phyloP scores from a whole-genome alignment of 2,888 invertebrate genomes.

The Caenorhabditis angaria region DNA sequence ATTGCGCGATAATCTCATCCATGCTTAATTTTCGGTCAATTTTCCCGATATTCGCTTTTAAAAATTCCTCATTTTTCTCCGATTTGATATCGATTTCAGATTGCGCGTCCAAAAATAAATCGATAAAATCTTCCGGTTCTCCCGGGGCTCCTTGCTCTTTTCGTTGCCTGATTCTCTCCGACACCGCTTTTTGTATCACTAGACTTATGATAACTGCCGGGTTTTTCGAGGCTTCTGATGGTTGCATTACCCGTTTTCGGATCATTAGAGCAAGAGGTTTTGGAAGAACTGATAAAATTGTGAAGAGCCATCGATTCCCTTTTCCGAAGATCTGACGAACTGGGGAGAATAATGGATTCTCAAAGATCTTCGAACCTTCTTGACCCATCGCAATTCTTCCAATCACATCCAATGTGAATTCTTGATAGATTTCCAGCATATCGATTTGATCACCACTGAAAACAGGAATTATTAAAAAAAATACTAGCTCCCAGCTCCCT shows the following conservation, averaged over 20 bases:
- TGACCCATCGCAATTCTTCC: constrained; percentile 57
- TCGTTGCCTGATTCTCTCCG: constrained; percentile 30
- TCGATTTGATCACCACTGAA: background rate
- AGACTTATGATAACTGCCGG: constrained; percentile 19
- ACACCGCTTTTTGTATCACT: constrained; percentile 21
- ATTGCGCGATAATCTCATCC: constrained; percentile 72
- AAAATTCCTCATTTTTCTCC: constrained; percentile 6
- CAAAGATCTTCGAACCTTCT: constrained; percentile 27
- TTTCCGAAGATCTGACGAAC: constrained; percentile 16
- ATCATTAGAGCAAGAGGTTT: constrained; percentile 7
- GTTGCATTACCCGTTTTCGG: background rate
- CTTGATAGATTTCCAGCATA: constrained; percentile 35
- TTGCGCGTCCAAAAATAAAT: constrained; percentile 56
- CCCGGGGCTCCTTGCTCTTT: too few species aligned
- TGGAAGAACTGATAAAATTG: constrained; percentile 19
- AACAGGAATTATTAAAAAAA: too few species aligned
- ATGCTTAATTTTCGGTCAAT: constrained; percentile 26
- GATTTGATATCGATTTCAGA: constrained; percentile 31
- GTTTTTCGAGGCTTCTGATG: background rate
- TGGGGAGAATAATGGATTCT: constrained; percentile 13
- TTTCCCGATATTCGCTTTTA: background rate
- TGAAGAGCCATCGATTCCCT: constrained; percentile 17
- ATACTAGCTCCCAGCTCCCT: too few species aligned
- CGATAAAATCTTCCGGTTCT: too few species aligned
- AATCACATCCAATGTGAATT: constrained; percentile 58